Evolutionary conservation across 2,113 vertebrate species (phyloP), one percentile per base, ranked within the genome.

Genomic region (Salvelinus alpinus): DNA sequence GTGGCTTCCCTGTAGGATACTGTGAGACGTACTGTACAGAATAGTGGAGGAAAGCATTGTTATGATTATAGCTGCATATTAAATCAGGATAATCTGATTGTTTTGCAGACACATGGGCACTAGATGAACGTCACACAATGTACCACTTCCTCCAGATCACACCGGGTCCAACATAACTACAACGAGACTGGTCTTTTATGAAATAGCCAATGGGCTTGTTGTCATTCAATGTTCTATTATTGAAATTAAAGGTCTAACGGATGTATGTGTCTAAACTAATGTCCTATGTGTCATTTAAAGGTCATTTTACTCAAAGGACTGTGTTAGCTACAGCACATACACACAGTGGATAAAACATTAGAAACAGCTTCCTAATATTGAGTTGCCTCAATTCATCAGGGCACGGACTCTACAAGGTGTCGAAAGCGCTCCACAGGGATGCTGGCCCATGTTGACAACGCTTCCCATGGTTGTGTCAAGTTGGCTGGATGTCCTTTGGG

Each of bases 21-120:
- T 22, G 38, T 3, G 7, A 34, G 65, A 18, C 1, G 13, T 16
- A 8, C 25, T 31, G 31, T 11, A 38, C 38, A 1, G 68, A 9
- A 70, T 29, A 4, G 65, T 74, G 51, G 25, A 24, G 18, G 27
- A 31, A 29, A 6, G 44, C 12, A 16, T 69, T 29, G 29, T 70
- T 62, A 57, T 54, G 68, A 66, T 69, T 59, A 11, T 71, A 12
- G 59, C 29, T 20, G 54, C 27, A 70, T 69, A 64, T 57, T 77
- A 6, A 75, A 79, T 77, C 73, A 74, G 62, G 29, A 12, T 70
- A 71, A 64, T 74, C 66, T 64, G 71, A 27, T 60, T 73, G 64
- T 71, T 77, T 72, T 68, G 64, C 66, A 72, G 78, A 77, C 62
- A 66, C 73, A 31, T 18, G 51, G 2, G 14, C 9, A 20, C 14